These are phyloP conservation scores for Halcyon smyrnensis DNA, from an alignment of 2,797 vertebrate genomes.

Conservation along the genomic window DNA sequence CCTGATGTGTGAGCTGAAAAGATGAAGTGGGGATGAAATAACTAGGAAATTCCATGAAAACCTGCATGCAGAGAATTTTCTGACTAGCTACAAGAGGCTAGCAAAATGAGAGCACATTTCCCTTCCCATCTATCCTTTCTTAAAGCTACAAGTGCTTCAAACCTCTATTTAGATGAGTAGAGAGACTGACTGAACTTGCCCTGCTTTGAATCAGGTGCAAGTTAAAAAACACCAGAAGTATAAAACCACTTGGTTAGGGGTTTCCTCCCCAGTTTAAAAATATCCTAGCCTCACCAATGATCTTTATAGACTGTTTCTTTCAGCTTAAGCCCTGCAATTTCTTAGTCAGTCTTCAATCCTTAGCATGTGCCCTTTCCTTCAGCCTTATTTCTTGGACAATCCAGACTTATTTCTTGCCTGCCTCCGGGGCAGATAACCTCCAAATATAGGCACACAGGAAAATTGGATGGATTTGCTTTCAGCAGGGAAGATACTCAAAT, in stretches of 20 bases:
- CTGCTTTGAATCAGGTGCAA: background rate
- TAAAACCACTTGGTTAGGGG: background rate
- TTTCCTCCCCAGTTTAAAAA: background rate
- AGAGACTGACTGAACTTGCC: background rate
- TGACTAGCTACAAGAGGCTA: background rate
- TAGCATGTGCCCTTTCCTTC: constrained; percentile 42
- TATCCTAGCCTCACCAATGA: background rate
- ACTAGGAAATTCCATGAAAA: background rate
- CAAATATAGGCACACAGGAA: background rate
- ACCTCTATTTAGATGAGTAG: background rate
- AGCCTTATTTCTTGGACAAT: constrained; percentile 19
- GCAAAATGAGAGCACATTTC: background rate
- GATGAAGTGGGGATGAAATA: background rate
- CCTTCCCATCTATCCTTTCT: background rate
- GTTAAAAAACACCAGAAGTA: background rate
- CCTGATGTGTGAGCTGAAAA: background rate
- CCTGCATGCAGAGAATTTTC: background rate
- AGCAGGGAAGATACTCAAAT: background rate
- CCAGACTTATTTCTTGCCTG: constrained; percentile 28
- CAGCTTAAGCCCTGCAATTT: background rate
- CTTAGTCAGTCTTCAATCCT: constrained; percentile 11
- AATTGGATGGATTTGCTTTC: background rate
- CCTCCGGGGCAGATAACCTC: background rate
- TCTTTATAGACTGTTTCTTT: background rate
- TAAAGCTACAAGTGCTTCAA: background rate